Conservation (phyloP, 1,140 invertebrate genomes). For the Thalassaphorura encarpata region DNA sequence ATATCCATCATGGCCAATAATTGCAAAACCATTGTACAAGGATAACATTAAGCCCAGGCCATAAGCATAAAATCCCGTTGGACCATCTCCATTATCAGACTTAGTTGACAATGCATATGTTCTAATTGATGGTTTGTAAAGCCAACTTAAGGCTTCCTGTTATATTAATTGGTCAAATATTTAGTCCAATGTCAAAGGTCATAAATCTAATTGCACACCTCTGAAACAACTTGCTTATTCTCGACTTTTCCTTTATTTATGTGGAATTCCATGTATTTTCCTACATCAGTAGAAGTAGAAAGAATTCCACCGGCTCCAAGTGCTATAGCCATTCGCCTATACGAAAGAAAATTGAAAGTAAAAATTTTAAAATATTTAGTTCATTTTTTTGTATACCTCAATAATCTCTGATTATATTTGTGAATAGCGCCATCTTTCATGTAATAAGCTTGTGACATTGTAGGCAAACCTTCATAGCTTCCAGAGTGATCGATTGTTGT, state of each 20-base stretch:
- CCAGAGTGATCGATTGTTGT: neutral
- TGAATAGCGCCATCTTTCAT: neutral
- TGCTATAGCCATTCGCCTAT: neutral
- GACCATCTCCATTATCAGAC: neutral
- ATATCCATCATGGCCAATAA: neutral
- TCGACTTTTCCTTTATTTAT: neutral
- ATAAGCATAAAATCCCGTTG: neutral
- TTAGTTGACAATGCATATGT: neutral
- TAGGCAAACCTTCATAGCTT: neutral
- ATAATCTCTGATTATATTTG: neutral
- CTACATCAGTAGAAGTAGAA: constrained; percentile 1
- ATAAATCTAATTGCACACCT: neutral
- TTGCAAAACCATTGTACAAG: neutral
- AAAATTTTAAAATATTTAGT: neutral
- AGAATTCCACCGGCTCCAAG: constrained; percentile 1
- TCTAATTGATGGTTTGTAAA: neutral
- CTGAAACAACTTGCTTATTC: neutral
- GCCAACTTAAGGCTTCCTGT: neutral
- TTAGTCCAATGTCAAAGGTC: neutral
- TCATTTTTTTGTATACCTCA: neutral
- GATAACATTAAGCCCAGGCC: neutral
- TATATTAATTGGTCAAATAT: neutral
- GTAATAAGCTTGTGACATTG: constrained; percentile 1
- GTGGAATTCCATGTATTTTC: constrained; percentile 12
- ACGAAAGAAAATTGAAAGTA: neutral